Conservation (phyloP, 2,797 vertebrate species). For the Diceros bicornis region DNA sequence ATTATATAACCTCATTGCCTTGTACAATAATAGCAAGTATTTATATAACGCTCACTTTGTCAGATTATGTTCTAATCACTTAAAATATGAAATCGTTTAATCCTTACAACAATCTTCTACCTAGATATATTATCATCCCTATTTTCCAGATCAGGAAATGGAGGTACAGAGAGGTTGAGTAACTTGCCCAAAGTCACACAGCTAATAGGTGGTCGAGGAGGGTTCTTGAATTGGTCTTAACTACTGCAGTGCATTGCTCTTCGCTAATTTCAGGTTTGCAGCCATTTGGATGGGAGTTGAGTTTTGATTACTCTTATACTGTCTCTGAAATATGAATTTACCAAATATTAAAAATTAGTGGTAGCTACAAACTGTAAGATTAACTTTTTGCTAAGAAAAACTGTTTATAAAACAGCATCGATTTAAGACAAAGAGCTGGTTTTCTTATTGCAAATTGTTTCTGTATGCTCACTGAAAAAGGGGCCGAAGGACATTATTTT, state of each 20-base stretch:
- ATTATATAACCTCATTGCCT: neutral
- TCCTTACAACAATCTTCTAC: neutral
- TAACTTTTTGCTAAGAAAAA: neutral
- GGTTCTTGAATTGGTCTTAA: neutral
- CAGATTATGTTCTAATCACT: neutral
- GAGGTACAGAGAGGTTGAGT: slow-evolving; percentile 22
- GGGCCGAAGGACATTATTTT: neutral
- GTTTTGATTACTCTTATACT: neutral
- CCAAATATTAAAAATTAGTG: neutral
- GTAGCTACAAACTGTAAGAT: neutral
- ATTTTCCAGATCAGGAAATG: slow-evolving; percentile 30
- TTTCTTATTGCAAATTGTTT: slow-evolving; percentile 50
- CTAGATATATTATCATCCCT: neutral
- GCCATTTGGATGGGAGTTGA: neutral
- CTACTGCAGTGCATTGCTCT: neutral
- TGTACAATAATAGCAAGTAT: neutral
- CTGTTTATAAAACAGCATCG: slow-evolving; percentile 5
- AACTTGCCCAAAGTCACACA: neutral
- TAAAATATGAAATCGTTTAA: slow-evolving; percentile 35
- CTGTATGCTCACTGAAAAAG: neutral
- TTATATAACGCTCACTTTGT: neutral
- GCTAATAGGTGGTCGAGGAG: neutral
- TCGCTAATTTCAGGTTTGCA: neutral
- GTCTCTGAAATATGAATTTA: slow-evolving; percentile 11
- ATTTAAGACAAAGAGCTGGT: slow-evolving; percentile 48